Base-by-base conservation (phyloP, 2,113 vertebrate species). In the Grallaria varia region DNA sequence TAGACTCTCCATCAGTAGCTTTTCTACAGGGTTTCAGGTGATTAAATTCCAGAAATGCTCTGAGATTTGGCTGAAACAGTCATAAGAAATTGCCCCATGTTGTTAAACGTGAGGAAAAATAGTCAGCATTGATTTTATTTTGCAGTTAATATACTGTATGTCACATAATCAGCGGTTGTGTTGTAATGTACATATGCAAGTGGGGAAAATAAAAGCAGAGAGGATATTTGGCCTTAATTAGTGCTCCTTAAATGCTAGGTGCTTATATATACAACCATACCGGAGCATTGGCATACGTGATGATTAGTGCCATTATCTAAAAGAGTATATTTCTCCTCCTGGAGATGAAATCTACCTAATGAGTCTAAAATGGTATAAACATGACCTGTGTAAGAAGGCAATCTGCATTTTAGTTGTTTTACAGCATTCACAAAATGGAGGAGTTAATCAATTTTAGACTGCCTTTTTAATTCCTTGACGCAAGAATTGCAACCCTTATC, bases 141-240 rank as follows among this genome's bases (percentile, higher is more conserved):
- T 93, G 58, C 7, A 39, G 60, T 63, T 93, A 72, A 84, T 78
- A 75, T 39, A 60, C 15, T 78, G 6, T 11, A 47, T 63, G 83
- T 31, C 68, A 50, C 44, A 68, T 44, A 78, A 87, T 86, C 68
- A 87, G 45, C 42, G 11, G 1, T 45, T 68, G 56, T 59, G 28
- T 59, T 86, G 12, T 68, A 96, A 84, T 64, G 31, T 35, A 62
- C 25, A 4, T 42, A 49, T 40, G 49, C 88, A 93, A 93, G 49
- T 28, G 80, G 86, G 80, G 21, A 89, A 95, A 93, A 95, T 93
- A 84, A 92, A 94, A 87, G 21, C 8, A 68, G 88, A 80, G 39
- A 91, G 53, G 76, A 68, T 78, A 90, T 81, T 89, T 15, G 42
- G 66, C 40, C 52, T 81, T 92, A 86, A 96, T 94, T 93, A 92